Conservation (phyloP, 92 coral and sea anemone species). For the Porites rus region DNA sequence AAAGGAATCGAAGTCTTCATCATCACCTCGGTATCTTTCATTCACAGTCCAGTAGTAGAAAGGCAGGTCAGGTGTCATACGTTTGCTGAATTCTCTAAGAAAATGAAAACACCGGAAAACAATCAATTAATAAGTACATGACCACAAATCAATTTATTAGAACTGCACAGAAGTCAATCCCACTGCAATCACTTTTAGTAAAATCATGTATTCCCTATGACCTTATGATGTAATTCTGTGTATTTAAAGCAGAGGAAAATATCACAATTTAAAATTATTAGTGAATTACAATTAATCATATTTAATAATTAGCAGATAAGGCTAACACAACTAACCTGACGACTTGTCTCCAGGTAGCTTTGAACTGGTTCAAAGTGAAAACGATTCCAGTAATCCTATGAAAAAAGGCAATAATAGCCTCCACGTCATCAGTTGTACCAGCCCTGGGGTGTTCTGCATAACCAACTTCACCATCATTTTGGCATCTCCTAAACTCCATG, state of each 20-base stretch:
- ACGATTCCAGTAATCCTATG: conserved; percentile 64
- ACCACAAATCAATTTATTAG: background rate
- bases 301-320: too few species aligned
- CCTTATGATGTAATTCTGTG: too few species aligned
- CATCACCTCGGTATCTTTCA: conserved; percentile 40
- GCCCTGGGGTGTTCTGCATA: conserved; percentile 77
- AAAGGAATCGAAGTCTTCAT: conserved; percentile 39
- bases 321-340: conserved; percentile 49
- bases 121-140: background rate
- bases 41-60: conserved; percentile 63
- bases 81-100: conserved; percentile 54
- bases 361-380: conserved; percentile 69
- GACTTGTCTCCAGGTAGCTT: conserved; percentile 66
- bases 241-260: too few species aligned
- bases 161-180: background rate
- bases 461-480: conserved; percentile 48
- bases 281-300: too few species aligned
- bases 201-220: too few species aligned
- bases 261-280: too few species aligned
- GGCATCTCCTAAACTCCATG: conserved; percentile 61
- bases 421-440: conserved; percentile 74
- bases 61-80: conserved; percentile 51
- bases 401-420: conserved; percentile 65
- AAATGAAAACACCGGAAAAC: background rate
- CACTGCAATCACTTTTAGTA: too few species aligned